phyloP scores from a whole-genome alignment of 1,140 invertebrate genomes.

The Bradysia coprophila region DNA sequence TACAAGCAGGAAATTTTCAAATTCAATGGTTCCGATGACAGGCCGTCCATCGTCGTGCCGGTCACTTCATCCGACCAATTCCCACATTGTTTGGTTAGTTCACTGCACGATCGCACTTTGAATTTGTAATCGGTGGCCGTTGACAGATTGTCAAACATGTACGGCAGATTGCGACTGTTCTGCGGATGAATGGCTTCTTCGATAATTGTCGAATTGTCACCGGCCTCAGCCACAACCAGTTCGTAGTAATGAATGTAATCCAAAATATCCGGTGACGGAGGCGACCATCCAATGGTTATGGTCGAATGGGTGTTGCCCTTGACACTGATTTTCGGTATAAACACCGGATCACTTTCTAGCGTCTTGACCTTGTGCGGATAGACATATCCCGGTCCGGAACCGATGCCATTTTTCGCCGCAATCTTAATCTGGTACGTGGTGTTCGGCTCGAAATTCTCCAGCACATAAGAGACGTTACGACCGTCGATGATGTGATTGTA shows the following conservation, averaged over 20 bases:
- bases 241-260: conserved; percentile 60
- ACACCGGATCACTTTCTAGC: conserved; percentile 48
- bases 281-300: conserved; percentile 57
- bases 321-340: conserved; percentile 53
- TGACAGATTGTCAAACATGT: conserved; percentile 51
- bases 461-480: conserved; percentile 38
- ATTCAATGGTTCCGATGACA: conserved; percentile 17
- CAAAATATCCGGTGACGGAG: conserved; percentile 38
- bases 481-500: conserved; percentile 31
- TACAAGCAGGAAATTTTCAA: conserved; percentile 21
- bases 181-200: conserved; percentile 41
- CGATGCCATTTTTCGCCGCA: conserved; percentile 30
- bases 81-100: conserved; percentile 53
- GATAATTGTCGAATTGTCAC: conserved; percentile 28
- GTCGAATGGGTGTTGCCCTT: conserved; percentile 58
- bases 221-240: conserved; percentile 38
- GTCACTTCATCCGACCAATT: conserved; percentile 52
- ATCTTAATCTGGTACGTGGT: conserved; percentile 39
- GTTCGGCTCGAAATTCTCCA: conserved; percentile 36
- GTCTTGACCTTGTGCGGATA: conserved; percentile 35
- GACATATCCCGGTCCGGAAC: conserved; percentile 25
- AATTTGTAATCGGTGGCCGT: conserved; percentile 54
- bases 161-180: conserved; percentile 39
- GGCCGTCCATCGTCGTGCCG: conserved; percentile 62
- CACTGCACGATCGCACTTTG: conserved; percentile 52